Evolutionary conservation across 1,140 invertebrate genomes (phyloP), one percentile per base, ranked within the genome.

Genomic region (Spodoptera frugiperda): DNA sequence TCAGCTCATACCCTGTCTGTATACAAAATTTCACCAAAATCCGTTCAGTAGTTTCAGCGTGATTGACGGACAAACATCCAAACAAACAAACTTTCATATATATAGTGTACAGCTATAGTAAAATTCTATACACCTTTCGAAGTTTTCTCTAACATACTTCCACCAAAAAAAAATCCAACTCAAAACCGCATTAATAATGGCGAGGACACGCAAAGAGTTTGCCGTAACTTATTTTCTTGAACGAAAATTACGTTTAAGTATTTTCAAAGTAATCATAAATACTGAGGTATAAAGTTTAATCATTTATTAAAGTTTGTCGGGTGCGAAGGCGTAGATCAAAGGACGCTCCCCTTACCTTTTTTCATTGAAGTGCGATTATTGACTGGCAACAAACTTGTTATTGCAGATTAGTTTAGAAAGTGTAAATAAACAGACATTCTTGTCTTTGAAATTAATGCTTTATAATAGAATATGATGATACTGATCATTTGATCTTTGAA

Each of bases 221-320:
- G 11, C 6, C 19, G 21, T 25, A 21, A 48, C 21, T 68, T 55
- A 48, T 74, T 74, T 74, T 74, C 77, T 53, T 75, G 75, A 49
- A 70, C 15, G 72, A 68, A 78, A 78, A 78, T 79, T 77, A 77
- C 75, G 74, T 78, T 25, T 49, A 80, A 78, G 72, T 67, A 76
- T 79, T 73, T 39, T 74, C 63, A 80, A 82, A 84, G 81, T 68
- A 72, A 78, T 63, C 67, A 63, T 74, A 70, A 79, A 74, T 76
- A 49, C 48, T 54, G 46, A 71, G 55, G 61, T 76, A 78, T 73
- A 82, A 85, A 85, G 73, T 83, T 85, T 82, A 72, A 78, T 76
- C 77, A 85, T 85, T 85, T 85, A 85, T 85, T 83, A 75, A 78
- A 75, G 71, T 78, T 75, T 57, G 63, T 74, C 6, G 39, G n/a